phyloP scores from a whole-genome alignment of 2,113 vertebrate genomes.

The Melospiza melodia region DNA sequence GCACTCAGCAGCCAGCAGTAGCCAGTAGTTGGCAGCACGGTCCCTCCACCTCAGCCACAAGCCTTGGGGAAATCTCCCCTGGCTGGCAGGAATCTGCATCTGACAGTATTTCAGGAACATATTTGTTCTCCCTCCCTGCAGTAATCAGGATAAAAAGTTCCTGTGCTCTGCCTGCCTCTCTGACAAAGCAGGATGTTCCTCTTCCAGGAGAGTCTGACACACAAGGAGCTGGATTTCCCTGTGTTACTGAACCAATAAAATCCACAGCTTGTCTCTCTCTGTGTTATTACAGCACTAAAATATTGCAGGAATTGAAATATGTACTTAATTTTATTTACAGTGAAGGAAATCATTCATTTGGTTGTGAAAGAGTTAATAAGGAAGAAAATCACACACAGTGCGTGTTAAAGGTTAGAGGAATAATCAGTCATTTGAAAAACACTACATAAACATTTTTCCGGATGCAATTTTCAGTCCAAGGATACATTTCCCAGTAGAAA shows the following conservation, averaged over 20 bases:
- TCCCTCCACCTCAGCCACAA: not conserved
- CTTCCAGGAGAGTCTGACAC: not conserved
- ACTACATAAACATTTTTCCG: constrained; percentile 99
- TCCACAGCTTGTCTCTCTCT: not conserved
- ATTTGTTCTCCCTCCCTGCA: not conserved
- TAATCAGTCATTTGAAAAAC: constrained; percentile 96
- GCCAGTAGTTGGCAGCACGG: constrained; percentile 59
- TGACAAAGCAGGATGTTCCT: not conserved
- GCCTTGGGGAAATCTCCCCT: not conserved
- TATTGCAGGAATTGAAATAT: not conserved
- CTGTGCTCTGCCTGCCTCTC: not conserved
- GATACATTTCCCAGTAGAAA: constrained; percentile 99
- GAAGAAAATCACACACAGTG: constrained; percentile 83
- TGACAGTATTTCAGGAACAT: not conserved
- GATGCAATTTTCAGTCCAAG: constrained; percentile 99
- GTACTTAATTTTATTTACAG: constrained; percentile 38
- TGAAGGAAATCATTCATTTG: constrained; percentile 21
- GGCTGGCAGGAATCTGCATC: not conserved
- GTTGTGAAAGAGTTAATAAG: constrained; percentile 84
- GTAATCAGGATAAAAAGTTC: not conserved
- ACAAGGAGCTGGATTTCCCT: not conserved
- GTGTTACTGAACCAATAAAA: not conserved
- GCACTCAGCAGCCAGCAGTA: not conserved
- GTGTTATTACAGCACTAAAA: not conserved
- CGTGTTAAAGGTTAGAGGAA: constrained; percentile 96